Conservation (phyloP, 1,140 invertebrate species). For the Lasaia peninsularis region DNA sequence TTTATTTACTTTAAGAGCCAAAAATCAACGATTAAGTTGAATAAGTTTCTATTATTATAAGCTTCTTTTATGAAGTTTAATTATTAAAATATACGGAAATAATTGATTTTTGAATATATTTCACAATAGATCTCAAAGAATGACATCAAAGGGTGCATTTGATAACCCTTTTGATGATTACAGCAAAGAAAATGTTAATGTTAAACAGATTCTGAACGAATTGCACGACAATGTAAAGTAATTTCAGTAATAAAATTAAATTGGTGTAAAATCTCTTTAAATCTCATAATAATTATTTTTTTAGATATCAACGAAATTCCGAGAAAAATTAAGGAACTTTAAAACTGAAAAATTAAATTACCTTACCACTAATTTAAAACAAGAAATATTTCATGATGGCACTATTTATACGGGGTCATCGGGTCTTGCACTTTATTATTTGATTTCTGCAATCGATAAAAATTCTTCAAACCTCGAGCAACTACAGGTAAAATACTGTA, state of each 20-base stretch:
- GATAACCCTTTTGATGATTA: slow-evolving; percentile 49
- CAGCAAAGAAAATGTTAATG: slow-evolving; percentile 14
- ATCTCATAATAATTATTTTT: background rate
- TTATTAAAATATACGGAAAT: background rate
- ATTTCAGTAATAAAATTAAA: too few relatives aligned
- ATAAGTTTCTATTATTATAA: too few relatives aligned
- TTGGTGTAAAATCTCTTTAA: background rate
- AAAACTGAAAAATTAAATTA: slow-evolving; percentile 41
- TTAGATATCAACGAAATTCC: slow-evolving; percentile 49
- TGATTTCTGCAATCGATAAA: slow-evolving; percentile 32
- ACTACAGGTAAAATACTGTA: slow-evolving; percentile 36
- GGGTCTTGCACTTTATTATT: slow-evolving; percentile 67
- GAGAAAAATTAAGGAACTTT: slow-evolving; percentile 46
- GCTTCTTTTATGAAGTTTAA: too few relatives aligned
- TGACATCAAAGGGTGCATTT: slow-evolving; percentile 44
- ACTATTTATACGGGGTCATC: slow-evolving; percentile 77
- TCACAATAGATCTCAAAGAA: slow-evolving; percentile 20
- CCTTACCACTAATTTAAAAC: slow-evolving; percentile 37
- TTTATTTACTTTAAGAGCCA: too few relatives aligned
- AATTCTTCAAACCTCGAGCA: slow-evolving; percentile 33
- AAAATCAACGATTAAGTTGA: too few relatives aligned
- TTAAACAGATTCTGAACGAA: slow-evolving; percentile 36
- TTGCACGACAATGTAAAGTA: slow-evolving; percentile 11
- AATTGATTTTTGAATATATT: background rate
- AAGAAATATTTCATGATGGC: slow-evolving; percentile 62